Conservation (phyloP, 2,113 vertebrate genomes). For the Sprattus sprattus region DNA sequence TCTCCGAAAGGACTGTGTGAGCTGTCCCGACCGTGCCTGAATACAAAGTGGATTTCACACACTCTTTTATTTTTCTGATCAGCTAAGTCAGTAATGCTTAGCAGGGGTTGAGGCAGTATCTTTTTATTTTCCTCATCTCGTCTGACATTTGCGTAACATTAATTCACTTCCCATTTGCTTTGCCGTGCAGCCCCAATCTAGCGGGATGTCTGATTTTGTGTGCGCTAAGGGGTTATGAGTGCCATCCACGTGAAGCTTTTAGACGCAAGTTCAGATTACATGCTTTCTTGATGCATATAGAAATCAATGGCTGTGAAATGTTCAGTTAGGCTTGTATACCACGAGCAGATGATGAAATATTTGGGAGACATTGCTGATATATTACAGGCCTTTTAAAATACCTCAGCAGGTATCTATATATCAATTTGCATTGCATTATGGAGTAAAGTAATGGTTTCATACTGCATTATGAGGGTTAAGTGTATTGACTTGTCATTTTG, state of each 20-base stretch:
- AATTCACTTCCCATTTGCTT: neutral
- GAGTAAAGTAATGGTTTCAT: neutral
- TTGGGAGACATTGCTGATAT: neutral
- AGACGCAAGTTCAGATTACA: neutral
- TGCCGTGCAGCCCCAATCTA: constrained; percentile 21
- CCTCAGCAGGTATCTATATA: neutral
- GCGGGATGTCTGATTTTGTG: neutral
- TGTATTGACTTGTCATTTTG: neutral
- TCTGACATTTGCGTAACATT: constrained; percentile 8
- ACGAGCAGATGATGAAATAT: neutral
- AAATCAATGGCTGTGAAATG: constrained; percentile 1
- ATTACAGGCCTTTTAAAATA: neutral
- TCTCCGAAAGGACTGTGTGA: neutral
- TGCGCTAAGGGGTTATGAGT: neutral
- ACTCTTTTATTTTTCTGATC: neutral
- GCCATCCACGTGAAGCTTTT: neutral
- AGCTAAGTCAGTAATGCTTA: neutral
- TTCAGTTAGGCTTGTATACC: neutral
- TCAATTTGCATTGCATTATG: neutral
- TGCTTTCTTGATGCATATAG: neutral
- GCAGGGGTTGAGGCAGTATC: neutral
- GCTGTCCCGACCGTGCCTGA: neutral
- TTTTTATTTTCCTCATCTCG: neutral
- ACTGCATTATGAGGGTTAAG: neutral
- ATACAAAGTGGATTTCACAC: neutral